Evolutionary conservation across 2,888 invertebrate species (phyloP).

Genomic region (Gortyna flavago): DNA sequence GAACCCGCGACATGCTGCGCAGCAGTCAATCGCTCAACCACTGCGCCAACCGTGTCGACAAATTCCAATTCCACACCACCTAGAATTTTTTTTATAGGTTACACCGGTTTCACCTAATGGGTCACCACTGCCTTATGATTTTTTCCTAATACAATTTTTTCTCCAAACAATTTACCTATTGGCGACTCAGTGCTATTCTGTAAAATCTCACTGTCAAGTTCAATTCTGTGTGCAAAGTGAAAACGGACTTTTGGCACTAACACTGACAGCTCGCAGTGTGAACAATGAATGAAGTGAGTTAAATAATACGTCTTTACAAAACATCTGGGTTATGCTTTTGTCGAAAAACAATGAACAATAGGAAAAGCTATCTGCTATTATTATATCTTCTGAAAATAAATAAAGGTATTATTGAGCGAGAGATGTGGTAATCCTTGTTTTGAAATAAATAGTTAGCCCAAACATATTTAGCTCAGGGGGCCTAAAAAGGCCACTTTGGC

Average conservation of each 20-base stretch:
- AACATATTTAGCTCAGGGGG: too few species aligned
- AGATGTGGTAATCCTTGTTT: not conserved
- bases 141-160: too few species aligned
- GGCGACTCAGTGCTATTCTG: conserved; percentile 3
- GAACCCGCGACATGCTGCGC: too few species aligned
- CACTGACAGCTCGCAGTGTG: not conserved
- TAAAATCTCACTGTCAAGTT: conserved; percentile 36
- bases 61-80: too few species aligned
- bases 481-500: too few species aligned
- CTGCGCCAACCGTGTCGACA: too few species aligned
- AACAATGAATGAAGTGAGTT: conserved; percentile 1
- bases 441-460: too few species aligned
- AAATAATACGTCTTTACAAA: conserved; percentile 10
- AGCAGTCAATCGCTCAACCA: too few species aligned
- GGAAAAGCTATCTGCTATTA: not conserved
- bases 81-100: too few species aligned
- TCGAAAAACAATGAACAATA: not conserved
- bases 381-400: not conserved
- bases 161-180: not conserved
- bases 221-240: conserved; percentile 7
- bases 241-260: conserved; percentile 36
- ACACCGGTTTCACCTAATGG: too few species aligned
- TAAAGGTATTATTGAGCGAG: not conserved
- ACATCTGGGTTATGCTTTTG: conserved; percentile 13
- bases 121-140: too few species aligned